Conservation (phyloP, 2,797 vertebrate species). For the Anguilla anguilla region DNA sequence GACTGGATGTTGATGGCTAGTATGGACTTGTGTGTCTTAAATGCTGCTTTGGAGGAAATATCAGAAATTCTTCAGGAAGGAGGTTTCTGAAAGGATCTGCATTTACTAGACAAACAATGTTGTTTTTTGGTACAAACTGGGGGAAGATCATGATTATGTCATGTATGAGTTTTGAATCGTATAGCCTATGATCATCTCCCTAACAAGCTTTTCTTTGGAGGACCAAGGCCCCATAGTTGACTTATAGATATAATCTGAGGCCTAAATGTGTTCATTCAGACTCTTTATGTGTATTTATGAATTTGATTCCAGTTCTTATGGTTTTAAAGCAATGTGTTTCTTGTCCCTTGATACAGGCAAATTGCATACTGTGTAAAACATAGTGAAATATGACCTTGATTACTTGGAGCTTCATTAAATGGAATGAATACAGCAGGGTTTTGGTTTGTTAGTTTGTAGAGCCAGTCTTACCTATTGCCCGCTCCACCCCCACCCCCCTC, state of each 20-base stretch:
- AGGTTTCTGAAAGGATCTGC: conserved; percentile 23
- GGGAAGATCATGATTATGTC: neutral
- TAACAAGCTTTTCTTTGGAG: neutral
- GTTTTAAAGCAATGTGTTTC: neutral
- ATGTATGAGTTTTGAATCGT: neutral
- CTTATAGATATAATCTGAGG: neutral
- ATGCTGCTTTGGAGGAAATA: conserved; percentile 43
- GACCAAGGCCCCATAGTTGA: neutral
- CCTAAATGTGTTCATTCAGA: neutral
- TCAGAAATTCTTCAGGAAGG: conserved; percentile 47
- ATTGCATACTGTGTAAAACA: neutral
- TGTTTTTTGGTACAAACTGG: neutral
- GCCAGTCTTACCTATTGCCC: neutral
- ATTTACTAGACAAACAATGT: neutral
- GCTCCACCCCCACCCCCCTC: neutral
- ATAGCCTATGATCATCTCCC: too few relatives aligned
- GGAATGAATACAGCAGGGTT: neutral
- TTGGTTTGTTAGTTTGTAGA: neutral
- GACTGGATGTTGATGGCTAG: conserved; percentile 40
- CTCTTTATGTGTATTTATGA: too few relatives aligned
- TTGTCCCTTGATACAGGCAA: neutral
- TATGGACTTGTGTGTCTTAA: conserved; percentile 38
- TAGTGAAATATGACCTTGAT: neutral
- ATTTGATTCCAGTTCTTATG: neutral
- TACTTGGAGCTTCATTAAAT: neutral